Evolutionary conservation across 2,797 vertebrate genomes (phyloP), one percentile per base, ranked within the genome.

Genomic region (Zalophus californianus): DNA sequence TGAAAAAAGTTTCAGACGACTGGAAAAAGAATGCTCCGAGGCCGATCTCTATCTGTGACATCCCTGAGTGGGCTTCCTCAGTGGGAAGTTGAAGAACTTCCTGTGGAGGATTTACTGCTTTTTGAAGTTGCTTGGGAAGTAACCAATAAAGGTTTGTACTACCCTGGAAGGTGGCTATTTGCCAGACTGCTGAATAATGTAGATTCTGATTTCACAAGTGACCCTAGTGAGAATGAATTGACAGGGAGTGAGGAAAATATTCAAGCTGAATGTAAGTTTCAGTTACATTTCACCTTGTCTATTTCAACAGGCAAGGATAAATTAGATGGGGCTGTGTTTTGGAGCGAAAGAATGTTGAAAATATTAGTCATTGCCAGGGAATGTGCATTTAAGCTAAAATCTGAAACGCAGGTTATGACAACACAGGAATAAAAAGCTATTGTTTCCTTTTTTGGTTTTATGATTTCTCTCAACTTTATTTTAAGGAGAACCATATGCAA

Each of bases 121-220:
- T 99, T 99, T 16, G 99, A 99, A 98, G 98, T 99, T n/a, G 98
- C 99, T 77, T 99, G 99, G 99, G 99, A 99, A 98, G 99, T 99
- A 96, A 99, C 99, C 92, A 99, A 99, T 98, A 99, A 99, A 99
- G 99, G 99, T 99, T 96, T 97, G 99, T 98, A 86, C 83, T 83
- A 1, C 7, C 1, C n/a, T 13, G 18, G 35, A 88, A 86, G 27
- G n/a, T 32, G 44, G n/a, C 18, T 78, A 1, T 54, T 50, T 35
- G 18, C 16, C 79, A 72, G 41, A 12, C 8, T 52, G 14, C 48
- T 48, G 48, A 70, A 64, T 12, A 84, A 50, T 11, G 15, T 44
- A 66, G 58, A 54, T 25, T 60, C 72, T 38, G 20, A 85, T 52
- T 75, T 35, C 73, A 62, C 15, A 20, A 83, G 52, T 16, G 2